Conservation (phyloP, 2,888 invertebrate genomes). For the Polyommatus iphigenia region DNA sequence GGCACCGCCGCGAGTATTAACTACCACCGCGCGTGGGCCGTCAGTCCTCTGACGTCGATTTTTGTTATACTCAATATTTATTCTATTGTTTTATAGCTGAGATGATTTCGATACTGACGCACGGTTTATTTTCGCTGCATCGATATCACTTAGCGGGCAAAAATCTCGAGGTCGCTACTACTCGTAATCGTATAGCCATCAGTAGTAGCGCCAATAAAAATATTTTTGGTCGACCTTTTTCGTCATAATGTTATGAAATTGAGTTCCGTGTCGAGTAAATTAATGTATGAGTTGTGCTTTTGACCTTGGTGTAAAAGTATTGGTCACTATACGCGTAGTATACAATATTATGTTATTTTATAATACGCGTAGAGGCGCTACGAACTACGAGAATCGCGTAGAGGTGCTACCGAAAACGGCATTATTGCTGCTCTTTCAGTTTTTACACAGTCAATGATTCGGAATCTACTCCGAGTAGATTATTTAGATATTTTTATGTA, state of each 20-base stretch:
- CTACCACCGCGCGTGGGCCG: slow-evolving; percentile 69
- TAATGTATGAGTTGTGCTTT: neutral
- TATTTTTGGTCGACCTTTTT: slow-evolving; percentile 7
- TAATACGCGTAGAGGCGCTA: neutral
- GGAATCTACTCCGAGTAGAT: neutral
- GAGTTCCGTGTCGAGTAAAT: neutral
- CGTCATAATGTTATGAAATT: slow-evolving; percentile 14
- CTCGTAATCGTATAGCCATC: neutral
- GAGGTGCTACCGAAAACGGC: neutral
- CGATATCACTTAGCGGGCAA: slow-evolving; percentile 40
- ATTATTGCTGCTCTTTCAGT: neutral
- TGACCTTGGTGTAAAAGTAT: neutral
- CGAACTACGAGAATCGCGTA: neutral
- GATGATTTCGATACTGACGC: slow-evolving; percentile 56
- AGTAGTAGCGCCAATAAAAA: slow-evolving; percentile 14
- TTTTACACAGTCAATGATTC: neutral
- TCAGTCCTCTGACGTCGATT: slow-evolving; percentile 68
- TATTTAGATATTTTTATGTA: slow-evolving; percentile 4
- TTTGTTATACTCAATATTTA: slow-evolving; percentile 67
- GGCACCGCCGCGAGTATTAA: slow-evolving; percentile 73
- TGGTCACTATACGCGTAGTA: neutral
- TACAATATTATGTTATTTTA: no score
- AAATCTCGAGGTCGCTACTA: slow-evolving; percentile 5
- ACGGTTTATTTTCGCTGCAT: slow-evolving; percentile 41
- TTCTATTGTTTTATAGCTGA: slow-evolving; percentile 69